Percentiles rank a stretch among this genome's conserved stretches.
These are phyloP conservation scores for Synanceia verrucosa DNA, from an alignment of 2,797 vertebrate species.

Conservation along the genomic window DNA sequence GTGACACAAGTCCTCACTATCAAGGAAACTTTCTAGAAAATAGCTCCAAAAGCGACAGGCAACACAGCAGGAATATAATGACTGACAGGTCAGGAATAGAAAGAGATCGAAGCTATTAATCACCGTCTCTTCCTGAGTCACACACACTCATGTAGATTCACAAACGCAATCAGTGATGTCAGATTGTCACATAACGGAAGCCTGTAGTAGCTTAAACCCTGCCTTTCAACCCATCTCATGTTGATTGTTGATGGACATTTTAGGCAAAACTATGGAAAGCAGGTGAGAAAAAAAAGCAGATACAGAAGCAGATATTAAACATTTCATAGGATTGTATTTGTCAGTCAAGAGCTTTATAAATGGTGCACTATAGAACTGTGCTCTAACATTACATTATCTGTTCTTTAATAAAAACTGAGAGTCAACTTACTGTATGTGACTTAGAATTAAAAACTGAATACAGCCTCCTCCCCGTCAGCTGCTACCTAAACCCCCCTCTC, in stretches of 20 bases:
- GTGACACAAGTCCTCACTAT: background rate
- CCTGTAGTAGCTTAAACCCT: background rate
- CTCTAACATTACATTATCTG: background rate
- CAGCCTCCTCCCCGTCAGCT: background rate
- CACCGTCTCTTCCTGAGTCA: constrained; percentile 12
- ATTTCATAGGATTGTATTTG: background rate
- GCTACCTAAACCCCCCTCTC: background rate
- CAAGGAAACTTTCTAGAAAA: background rate
- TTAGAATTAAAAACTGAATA: background rate
- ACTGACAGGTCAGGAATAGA: constrained; percentile 16
- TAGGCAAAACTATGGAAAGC: background rate
- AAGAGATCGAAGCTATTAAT: constrained; percentile 27
- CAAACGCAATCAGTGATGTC: constrained; percentile 28
- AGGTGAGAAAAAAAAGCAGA: background rate
- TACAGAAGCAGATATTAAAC: background rate
- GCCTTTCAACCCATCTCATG: background rate
- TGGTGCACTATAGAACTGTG: background rate
- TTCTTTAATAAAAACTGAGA: background rate
- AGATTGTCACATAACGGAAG: constrained; percentile 1
- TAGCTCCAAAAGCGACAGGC: background rate
- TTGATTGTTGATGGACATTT: background rate
- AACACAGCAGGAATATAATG: constrained; percentile 2
- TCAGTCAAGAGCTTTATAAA: background rate
- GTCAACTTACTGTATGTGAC: background rate
- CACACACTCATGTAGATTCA: background rate